Conservation (phyloP, 2,888 invertebrate genomes). For the Habrosyne pyritoides region DNA sequence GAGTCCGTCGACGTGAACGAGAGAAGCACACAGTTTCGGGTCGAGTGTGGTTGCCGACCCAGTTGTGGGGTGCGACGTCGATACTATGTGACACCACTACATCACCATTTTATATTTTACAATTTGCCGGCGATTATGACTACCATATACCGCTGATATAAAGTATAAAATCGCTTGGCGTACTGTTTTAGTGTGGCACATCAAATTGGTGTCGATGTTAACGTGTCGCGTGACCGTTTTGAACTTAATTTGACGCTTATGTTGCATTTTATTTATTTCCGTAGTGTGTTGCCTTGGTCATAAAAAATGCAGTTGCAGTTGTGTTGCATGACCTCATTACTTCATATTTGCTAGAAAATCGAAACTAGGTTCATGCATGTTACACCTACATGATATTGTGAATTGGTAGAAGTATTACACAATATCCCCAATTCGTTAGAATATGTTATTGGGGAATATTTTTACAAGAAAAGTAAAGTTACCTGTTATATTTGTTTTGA, state of each 20-base stretch:
- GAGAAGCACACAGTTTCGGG: constrained; percentile 49
- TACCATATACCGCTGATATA: constrained; percentile 37
- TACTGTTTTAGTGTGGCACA: constrained; percentile 29
- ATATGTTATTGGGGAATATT: too few relatives aligned
- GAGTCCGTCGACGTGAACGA: constrained; percentile 47
- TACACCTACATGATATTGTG: too few relatives aligned
- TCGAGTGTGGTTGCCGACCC: constrained; percentile 70
- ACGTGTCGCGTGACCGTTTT: constrained; percentile 49
- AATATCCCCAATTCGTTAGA: too few relatives aligned
- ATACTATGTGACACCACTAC: constrained; percentile 59
- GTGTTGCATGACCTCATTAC: constrained; percentile 46
- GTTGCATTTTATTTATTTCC: constrained; percentile 59
- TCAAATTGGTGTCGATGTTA: constrained; percentile 43
- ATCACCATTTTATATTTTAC: constrained; percentile 29
- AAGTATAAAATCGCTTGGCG: constrained; percentile 39
- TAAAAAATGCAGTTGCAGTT: constrained; percentile 51
- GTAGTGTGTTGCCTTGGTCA: constrained; percentile 48
- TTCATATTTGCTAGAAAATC: constrained; percentile 32
- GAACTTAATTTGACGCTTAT: constrained; percentile 58
- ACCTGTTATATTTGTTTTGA: background rate
- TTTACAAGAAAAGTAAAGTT: background rate
- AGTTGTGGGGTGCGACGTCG: constrained; percentile 62
- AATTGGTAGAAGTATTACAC: too few relatives aligned
- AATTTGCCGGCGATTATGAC: constrained; percentile 27
- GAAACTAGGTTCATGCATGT: constrained; percentile 13